These are phyloP conservation scores for Caenorhabditis sp. DNA, from an alignment of 2,888 invertebrate genomes.

Conservation along the genomic window DNA sequence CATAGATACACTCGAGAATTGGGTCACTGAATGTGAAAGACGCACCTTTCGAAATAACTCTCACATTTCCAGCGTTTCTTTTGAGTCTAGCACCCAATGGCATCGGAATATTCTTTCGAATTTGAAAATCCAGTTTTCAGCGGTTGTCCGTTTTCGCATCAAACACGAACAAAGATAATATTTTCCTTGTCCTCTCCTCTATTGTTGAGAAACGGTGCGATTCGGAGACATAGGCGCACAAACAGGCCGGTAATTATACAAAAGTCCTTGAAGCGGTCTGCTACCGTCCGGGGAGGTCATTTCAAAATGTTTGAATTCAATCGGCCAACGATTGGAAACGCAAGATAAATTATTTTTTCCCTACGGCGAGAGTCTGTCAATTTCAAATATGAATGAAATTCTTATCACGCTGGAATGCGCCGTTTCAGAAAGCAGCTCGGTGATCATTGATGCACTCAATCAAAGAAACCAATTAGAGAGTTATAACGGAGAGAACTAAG, in stretches of 20 bases:
- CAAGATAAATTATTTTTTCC: background rate
- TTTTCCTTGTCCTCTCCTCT: constrained; percentile 11
- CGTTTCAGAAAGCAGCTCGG: too few species aligned
- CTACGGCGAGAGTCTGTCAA: too few species aligned
- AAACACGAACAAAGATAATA: constrained; percentile 35
- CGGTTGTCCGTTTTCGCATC: constrained; percentile 11
- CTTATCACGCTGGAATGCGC: too few species aligned
- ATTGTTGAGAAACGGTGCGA: constrained; percentile 29
- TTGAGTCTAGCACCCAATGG: background rate
- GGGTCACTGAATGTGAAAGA: too few species aligned
- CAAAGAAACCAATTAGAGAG: too few species aligned
- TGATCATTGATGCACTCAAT: too few species aligned
- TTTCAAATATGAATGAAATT: too few species aligned
- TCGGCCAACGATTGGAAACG: background rate
- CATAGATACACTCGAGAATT: too few species aligned
- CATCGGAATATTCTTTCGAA: background rate
- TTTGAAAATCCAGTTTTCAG: background rate
- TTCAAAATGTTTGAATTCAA: background rate
- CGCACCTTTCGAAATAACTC: background rate
- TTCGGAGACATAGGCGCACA: constrained; percentile 13
- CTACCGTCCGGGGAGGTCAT: background rate
- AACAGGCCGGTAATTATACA: constrained; percentile 33
- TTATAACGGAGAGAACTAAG: too few species aligned
- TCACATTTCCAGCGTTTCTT: background rate
- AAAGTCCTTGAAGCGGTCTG: constrained; percentile 38